These are phyloP conservation scores for Chrysolina oricalcia DNA, from an alignment of 2,888 invertebrate species.

Conservation along the genomic window DNA sequence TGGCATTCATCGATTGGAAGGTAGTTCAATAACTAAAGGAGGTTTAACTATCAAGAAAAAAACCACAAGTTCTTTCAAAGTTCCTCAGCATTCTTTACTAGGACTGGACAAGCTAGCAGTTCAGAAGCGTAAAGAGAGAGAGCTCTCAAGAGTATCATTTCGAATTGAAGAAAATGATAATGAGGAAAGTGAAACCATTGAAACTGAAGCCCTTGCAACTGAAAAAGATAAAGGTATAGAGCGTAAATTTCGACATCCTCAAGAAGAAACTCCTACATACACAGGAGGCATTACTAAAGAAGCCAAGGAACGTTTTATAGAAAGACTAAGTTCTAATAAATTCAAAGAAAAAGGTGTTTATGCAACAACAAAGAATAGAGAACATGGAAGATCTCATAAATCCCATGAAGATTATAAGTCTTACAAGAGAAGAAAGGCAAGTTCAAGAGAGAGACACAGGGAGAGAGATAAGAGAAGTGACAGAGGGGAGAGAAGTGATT, in stretches of 20 bases:
- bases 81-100: slow-evolving; percentile 83
- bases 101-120: slow-evolving; percentile 91
- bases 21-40: slow-evolving; percentile 77
- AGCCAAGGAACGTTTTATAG: slow-evolving; percentile 82
- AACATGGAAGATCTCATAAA: slow-evolving; percentile 51
- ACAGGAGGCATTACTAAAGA: slow-evolving; percentile 92
- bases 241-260: slow-evolving; percentile 84
- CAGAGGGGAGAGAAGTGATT: slow-evolving; percentile 66
- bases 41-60: slow-evolving; percentile 84
- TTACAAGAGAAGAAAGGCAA: slow-evolving; percentile 62
- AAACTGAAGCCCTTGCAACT: slow-evolving; percentile 55
- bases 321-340: slow-evolving; percentile 74
- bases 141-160: slow-evolving; percentile 80
- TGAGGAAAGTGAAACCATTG: slow-evolving; percentile 57
- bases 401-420: slow-evolving; percentile 52
- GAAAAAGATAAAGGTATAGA: slow-evolving; percentile 64
- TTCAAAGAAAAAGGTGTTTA: slow-evolving; percentile 82
- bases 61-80: slow-evolving; percentile 78
- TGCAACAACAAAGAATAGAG: slow-evolving; percentile 77
- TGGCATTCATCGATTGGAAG: slow-evolving; percentile 83
- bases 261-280: slow-evolving; percentile 94
- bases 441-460: slow-evolving; percentile 67
- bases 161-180: slow-evolving; percentile 71
- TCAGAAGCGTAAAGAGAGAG: slow-evolving; percentile 78
- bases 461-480: slow-evolving; percentile 65